Conservation (phyloP, 2,113 vertebrate species). For the Charadrius vociferus region DNA sequence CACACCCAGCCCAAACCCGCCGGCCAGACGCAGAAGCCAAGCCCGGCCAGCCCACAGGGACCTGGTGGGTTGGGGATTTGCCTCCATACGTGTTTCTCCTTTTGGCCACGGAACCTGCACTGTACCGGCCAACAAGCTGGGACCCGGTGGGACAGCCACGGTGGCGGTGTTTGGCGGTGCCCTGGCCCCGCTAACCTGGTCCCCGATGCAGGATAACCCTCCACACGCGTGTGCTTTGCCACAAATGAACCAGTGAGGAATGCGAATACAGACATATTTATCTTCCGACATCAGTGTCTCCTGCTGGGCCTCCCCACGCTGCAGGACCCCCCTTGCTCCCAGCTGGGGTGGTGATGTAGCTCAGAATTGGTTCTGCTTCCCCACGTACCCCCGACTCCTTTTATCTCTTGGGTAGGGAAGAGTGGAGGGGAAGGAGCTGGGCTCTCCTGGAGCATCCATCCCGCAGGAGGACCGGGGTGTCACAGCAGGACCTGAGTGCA, state of each 20-base stretch:
- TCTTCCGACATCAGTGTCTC: neutral
- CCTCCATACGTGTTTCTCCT: neutral
- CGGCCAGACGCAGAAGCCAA: accelerated
- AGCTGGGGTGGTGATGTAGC: neutral
- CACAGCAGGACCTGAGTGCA: neutral
- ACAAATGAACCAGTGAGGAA: neutral
- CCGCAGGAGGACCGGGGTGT: neutral
- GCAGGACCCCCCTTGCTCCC: neutral
- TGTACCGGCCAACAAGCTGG: accelerated
- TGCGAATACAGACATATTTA: accelerated
- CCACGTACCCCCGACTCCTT: accelerated
- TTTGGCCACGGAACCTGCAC: neutral
- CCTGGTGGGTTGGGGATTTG: neutral
- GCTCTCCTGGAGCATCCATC: neutral
- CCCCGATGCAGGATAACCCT: accelerated
- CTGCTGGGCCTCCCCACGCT: neutral
- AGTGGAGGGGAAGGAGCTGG: neutral
- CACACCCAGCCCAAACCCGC: neutral
- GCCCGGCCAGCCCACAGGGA: neutral
- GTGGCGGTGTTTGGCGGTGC: accelerated
- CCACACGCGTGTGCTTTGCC: accelerated
- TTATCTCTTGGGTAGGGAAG: neutral
- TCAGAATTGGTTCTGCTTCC: neutral
- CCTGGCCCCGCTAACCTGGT: neutral
- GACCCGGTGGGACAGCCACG: accelerated